Percentiles rank a stretch among this genome's conserved stretches.
Evolutionary conservation across 2,113 vertebrate species (phyloP).

Genomic region (Campylorhamphus procurvoides): DNA sequence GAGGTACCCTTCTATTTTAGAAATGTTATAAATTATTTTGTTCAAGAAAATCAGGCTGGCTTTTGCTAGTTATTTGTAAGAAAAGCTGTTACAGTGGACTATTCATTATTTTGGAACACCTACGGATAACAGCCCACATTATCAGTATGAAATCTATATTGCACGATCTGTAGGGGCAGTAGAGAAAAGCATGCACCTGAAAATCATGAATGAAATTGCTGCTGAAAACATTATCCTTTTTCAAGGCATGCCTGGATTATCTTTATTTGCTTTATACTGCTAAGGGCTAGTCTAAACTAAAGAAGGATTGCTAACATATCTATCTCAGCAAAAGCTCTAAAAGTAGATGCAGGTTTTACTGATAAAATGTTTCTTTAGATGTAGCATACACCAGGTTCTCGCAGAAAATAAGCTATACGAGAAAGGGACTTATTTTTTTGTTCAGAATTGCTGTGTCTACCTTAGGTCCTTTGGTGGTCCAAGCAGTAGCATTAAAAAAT

Average conservation of each 20-base stretch:
- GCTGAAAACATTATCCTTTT: slow-evolving; percentile 36
- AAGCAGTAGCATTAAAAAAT: not conserved
- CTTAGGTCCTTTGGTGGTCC: not conserved
- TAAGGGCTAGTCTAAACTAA: not conserved
- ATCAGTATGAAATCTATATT: slow-evolving; percentile 42
- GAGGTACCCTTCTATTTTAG: not conserved
- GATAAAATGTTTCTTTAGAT: not conserved
- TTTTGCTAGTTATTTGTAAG: slow-evolving; percentile 8
- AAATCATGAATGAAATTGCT: slow-evolving; percentile 19
- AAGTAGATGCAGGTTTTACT: not conserved
- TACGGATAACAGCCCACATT: slow-evolving; percentile 35
- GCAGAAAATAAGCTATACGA: not conserved
- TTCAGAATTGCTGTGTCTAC: not conserved
- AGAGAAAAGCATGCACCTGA: slow-evolving; percentile 5
- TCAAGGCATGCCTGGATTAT: not conserved
- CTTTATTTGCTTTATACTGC: slow-evolving; percentile 44
- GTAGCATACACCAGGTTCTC: not conserved
- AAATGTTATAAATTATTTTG: not conserved
- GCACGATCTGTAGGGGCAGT: not conserved
- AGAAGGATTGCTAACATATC: not conserved
- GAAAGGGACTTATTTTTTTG: not conserved
- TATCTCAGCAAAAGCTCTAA: slow-evolving; percentile 3
- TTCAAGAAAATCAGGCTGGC: not conserved
- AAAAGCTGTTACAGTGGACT: slow-evolving; percentile 4
- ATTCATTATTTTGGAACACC: slow-evolving; percentile 47